These are phyloP conservation scores for Syngnathus rostellatus DNA, from an alignment of 2,797 vertebrate species.

Conservation along the genomic window DNA sequence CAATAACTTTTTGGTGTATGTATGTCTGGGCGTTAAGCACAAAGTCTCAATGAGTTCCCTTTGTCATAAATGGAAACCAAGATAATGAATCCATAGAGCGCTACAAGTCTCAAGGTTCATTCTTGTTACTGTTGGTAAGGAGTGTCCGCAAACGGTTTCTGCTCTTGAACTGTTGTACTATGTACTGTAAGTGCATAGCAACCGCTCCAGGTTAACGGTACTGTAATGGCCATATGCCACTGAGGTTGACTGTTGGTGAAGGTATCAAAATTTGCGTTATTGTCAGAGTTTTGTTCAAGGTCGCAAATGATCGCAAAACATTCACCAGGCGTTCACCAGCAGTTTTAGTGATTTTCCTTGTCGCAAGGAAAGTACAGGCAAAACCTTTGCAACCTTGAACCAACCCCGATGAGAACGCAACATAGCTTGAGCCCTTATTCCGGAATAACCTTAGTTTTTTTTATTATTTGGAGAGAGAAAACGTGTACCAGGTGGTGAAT, in stretches of 20 bases:
- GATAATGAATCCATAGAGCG: constrained; percentile 63
- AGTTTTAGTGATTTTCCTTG: no score
- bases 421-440: not conserved
- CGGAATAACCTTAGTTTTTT: not conserved
- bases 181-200: not conserved
- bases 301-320: no score
- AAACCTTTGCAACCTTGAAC: no score
- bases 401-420: no score
- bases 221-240: no score
- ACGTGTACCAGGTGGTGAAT: constrained; percentile 17
- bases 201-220: not conserved
- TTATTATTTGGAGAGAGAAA: constrained; percentile 5
- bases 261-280: no score
- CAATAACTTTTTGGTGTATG: constrained; percentile 33
- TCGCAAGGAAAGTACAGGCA: no score
- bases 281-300: no score
- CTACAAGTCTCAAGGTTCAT: constrained; percentile 40
- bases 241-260: no score
- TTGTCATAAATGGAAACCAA: constrained; percentile 59
- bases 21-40: constrained; percentile 37
- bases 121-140: constrained; percentile 40
- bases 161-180: not conserved
- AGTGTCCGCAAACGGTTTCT: constrained; percentile 4
- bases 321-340: no score
- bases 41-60: constrained; percentile 41